phyloP scores from a whole-genome alignment of 2,113 vertebrate genomes.

The Colistium nudipinnis region DNA sequence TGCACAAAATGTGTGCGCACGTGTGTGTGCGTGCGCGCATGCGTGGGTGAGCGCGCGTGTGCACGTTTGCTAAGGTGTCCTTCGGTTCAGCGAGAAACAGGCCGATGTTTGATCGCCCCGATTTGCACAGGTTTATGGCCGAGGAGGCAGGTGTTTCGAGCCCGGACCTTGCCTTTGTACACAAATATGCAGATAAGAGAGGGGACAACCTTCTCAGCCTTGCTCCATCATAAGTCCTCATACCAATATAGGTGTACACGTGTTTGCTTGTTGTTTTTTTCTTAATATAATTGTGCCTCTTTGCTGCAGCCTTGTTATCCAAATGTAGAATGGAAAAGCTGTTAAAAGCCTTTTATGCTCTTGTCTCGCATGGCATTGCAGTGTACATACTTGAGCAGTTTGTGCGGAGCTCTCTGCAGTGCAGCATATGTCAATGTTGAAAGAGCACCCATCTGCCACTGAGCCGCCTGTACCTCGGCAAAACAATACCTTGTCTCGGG shows the following conservation, averaged over 20 bases:
- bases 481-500: constrained; percentile 82
- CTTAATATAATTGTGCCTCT: neutral
- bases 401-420: constrained; percentile 74
- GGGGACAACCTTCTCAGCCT: constrained; percentile 26
- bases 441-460: constrained; percentile 86
- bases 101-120: constrained; percentile 90
- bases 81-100: constrained; percentile 75
- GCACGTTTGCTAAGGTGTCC: constrained; percentile 83
- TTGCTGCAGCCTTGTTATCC: constrained; percentile 3
- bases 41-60: constrained; percentile 27
- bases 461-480: constrained; percentile 71
- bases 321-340: constrained; percentile 23
- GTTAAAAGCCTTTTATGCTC: constrained; percentile 11
- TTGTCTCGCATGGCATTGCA: constrained; percentile 7
- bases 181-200: constrained; percentile 67
- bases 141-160: constrained; percentile 86
- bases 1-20: neutral
- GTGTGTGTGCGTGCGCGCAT: constrained; percentile 1
- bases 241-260: constrained; percentile 3
- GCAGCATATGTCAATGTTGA: constrained; percentile 83
- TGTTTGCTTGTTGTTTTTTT: neutral
- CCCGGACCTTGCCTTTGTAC: constrained; percentile 81
- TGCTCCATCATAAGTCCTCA: constrained; percentile 41
- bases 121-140: constrained; percentile 83
- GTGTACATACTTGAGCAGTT: constrained; percentile 66